These are phyloP conservation scores for Labeo rohita DNA, from an alignment of 2,113 vertebrate species.

Conservation along the genomic window DNA sequence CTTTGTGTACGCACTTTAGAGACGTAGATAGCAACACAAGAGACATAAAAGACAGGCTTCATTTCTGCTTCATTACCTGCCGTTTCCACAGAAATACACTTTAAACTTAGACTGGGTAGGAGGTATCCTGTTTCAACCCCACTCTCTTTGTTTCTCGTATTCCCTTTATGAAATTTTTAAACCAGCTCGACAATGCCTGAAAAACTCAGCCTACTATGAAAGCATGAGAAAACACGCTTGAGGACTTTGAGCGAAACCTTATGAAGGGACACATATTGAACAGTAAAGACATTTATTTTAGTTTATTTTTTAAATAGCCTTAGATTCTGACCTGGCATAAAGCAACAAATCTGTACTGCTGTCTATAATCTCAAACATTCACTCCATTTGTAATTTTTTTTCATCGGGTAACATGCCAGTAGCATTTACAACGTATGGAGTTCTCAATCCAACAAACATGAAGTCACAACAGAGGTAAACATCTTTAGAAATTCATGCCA, in stretches of 20 bases:
- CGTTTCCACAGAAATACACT: constrained; percentile 73
- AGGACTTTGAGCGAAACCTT: constrained; percentile 59
- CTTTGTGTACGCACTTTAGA: constrained; percentile 59
- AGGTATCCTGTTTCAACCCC: constrained; percentile 33
- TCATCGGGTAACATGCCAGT: background rate
- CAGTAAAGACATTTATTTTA: too few species aligned
- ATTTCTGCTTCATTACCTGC: constrained; percentile 67
- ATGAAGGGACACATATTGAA: background rate
- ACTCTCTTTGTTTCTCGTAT: constrained; percentile 16
- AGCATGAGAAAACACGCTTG: constrained; percentile 61
- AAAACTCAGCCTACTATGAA: constrained; percentile 74
- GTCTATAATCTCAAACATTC: background rate
- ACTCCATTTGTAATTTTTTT: background rate
- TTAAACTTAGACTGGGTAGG: constrained; percentile 59
- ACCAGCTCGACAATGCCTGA: constrained; percentile 70
- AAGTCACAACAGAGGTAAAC: constrained; percentile 2
- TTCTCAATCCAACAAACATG: background rate
- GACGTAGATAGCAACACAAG: constrained; percentile 44
- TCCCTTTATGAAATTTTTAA: constrained; percentile 73
- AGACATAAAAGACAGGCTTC: constrained; percentile 61
- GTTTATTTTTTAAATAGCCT: background rate
- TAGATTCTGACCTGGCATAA: background rate
- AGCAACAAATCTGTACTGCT: background rate
- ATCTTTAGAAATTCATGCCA: background rate
- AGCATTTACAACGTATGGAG: background rate